Evolutionary conservation across 2,113 vertebrate genomes (phyloP).

Genomic region (Dasyprocta punctata): DNA sequence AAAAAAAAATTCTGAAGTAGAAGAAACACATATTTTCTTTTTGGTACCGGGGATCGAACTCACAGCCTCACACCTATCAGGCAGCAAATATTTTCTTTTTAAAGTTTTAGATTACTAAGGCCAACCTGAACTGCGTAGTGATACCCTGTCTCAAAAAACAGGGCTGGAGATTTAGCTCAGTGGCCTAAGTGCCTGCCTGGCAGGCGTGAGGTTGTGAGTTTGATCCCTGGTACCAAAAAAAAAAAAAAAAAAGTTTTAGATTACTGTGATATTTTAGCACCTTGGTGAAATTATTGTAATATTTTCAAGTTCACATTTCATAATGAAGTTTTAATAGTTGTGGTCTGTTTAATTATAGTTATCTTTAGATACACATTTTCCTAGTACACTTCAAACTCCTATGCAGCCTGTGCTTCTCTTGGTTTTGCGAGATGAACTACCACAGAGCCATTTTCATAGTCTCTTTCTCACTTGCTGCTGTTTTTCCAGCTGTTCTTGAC

Average conservation of each 20-base stretch:
- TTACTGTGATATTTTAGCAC: constrained; percentile 8
- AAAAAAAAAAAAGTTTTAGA: not conserved
- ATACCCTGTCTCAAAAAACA: too few relatives aligned
- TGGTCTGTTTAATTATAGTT: not conserved
- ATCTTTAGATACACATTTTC: not conserved
- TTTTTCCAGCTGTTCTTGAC: constrained; percentile 14
- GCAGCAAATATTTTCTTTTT: too few relatives aligned
- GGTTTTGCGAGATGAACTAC: not conserved
- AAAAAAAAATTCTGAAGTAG: constrained; percentile 53
- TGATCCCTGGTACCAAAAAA: too few relatives aligned
- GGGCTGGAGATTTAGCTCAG: too few relatives aligned
- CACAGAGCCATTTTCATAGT: not conserved
- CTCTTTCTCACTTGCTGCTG: not conserved
- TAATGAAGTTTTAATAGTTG: constrained; percentile 8
- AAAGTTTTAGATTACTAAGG: too few relatives aligned
- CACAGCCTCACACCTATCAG: too few relatives aligned
- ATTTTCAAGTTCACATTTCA: not conserved
- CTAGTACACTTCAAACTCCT: not conserved
- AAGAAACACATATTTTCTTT: constrained; percentile 44
- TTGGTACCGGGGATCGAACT: too few relatives aligned
- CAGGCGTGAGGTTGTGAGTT: too few relatives aligned
- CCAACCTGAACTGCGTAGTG: too few relatives aligned
- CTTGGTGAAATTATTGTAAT: constrained; percentile 25
- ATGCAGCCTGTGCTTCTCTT: not conserved
- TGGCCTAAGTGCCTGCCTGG: too few relatives aligned